A percentile compares a stretch with the other conserved stretches of the same genome.
phyloP scores from a whole-genome alignment of 2,888 invertebrate genomes.

The Lypha dubia region DNA sequence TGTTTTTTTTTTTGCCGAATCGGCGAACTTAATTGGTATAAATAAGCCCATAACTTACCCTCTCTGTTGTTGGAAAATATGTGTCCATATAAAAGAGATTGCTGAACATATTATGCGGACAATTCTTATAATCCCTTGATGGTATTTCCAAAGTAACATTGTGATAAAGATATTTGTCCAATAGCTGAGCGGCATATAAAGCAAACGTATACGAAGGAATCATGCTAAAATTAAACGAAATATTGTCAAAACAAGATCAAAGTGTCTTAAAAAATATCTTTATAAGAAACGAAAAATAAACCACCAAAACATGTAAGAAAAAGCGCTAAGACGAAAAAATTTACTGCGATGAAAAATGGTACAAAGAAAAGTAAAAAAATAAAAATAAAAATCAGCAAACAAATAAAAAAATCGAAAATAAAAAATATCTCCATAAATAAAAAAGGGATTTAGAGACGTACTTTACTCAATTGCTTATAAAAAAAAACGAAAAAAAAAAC shows the following conservation, averaged over 20 bases:
- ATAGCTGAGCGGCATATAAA: slow-evolving; percentile 84
- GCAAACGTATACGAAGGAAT: slow-evolving; percentile 86
- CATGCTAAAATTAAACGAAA: slow-evolving; percentile 82
- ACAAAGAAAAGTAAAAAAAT: no score
- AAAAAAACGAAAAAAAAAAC: no score
- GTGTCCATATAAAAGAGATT: slow-evolving; percentile 87
- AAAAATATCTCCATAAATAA: no score
- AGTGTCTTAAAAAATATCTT: background rate
- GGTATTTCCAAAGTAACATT: slow-evolving; percentile 84
- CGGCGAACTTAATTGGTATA: background rate
- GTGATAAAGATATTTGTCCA: slow-evolving; percentile 83
- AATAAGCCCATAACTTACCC: slow-evolving; percentile 83
- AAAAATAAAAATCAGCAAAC: no score
- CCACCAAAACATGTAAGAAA: no score
- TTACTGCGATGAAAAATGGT: no score
- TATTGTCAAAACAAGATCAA: background rate
- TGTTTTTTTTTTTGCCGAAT: no score
- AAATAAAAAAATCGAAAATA: no score
- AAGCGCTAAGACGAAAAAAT: no score
- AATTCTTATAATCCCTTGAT: slow-evolving; percentile 85
- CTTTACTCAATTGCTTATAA: no score
- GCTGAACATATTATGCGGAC: slow-evolving; percentile 86
- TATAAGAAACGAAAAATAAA: no score
- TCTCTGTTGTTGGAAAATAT: slow-evolving; percentile 85
- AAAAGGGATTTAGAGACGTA: no score